Base-by-base conservation (phyloP, 2,113 vertebrate species). In the Hipposideros armiger region DNA sequence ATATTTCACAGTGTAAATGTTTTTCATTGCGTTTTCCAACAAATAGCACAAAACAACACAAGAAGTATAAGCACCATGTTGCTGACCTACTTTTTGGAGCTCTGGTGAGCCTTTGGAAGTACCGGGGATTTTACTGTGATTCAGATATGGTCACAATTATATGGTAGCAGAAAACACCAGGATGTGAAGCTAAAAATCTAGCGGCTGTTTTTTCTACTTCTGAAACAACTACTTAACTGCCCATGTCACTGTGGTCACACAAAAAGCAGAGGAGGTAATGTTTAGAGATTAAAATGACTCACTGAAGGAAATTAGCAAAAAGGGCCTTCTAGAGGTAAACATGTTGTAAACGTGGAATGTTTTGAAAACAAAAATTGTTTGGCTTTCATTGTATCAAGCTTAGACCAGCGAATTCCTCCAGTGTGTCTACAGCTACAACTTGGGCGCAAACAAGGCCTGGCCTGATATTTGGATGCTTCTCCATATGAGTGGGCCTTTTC, bases 181-280 rank as follows among this genome's bases (percentile, higher is more conserved):
- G 42, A 4, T 47, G 82, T 70, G 94, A 97, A 84, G 95, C 93
- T 78, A 93, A 90, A 85, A 96, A 97, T 98, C 96, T 86, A 78
- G 77, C 60, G 45, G 24, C 22, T 67, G 54, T 87, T 94, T 97
- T 96, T 95, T 96, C 97, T 4, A 90, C 54, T 96, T 87, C 20
- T 42, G 76, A 87, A 95, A 67, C 90, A 94, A 95, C 87, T 96
- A 84, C 94, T 95, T 95, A 96, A 86, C 95, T 87, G 67, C 84
- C 85, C 84, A 56, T 56, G 58, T 85, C 88, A 85, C 56, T 62
- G 1, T 95, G 32, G 91, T 66, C 97, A 73, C 67, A 17, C 0
- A 47, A 66, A 91, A 95, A 87, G 96, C 92, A 87, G 60, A 95
- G 28, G n/a, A 81, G 80, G 76, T 77, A 30, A 28, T 0, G 30